These are phyloP conservation scores for Hololepta plana DNA, from an alignment of 2,888 invertebrate genomes.

Conservation along the genomic window DNA sequence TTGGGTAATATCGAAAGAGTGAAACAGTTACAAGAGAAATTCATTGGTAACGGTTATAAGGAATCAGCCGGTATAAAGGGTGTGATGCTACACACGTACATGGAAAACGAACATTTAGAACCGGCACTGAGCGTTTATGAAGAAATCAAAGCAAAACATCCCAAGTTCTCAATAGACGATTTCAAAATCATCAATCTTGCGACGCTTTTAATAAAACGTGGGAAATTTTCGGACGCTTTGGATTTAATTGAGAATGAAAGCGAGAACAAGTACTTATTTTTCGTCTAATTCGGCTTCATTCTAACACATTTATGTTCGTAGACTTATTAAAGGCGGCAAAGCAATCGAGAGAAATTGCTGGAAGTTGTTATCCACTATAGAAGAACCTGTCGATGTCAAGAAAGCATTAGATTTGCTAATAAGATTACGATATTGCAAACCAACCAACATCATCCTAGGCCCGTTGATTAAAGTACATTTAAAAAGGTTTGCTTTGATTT, in stretches of 20 bases:
- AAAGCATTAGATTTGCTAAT: slow-evolving; percentile 34
- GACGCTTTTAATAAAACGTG: slow-evolving; percentile 34
- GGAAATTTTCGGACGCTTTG: slow-evolving; percentile 28
- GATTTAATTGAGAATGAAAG: slow-evolving; percentile 33
- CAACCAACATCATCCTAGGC: slow-evolving; percentile 38
- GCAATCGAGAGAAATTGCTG: slow-evolving; percentile 39
- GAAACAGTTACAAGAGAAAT: slow-evolving; percentile 33
- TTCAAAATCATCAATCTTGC: slow-evolving; percentile 47
- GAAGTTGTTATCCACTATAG: slow-evolving; percentile 37
- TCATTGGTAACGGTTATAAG: slow-evolving; percentile 26
- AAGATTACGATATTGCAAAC: slow-evolving; percentile 33
- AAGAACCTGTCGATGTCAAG: slow-evolving; percentile 26
- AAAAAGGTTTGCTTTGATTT: slow-evolving; percentile 23
- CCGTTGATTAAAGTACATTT: slow-evolving; percentile 42
- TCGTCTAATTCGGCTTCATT: neutral
- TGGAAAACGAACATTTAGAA: slow-evolving; percentile 34
- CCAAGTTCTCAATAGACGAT: slow-evolving; percentile 42
- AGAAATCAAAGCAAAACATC: slow-evolving; percentile 31
- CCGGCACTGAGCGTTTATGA: slow-evolving; percentile 33
- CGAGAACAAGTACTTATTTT: slow-evolving; percentile 23
- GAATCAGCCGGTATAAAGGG: slow-evolving; percentile 49
- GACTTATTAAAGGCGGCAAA: slow-evolving; percentile 9
- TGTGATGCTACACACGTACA: slow-evolving; percentile 39
- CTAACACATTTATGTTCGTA: slow-evolving; percentile 1
- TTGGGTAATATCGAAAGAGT: slow-evolving; percentile 36